These are phyloP conservation scores for Notolabrus celidotus DNA, from an alignment of 2,797 vertebrate genomes.

Conservation along the genomic window DNA sequence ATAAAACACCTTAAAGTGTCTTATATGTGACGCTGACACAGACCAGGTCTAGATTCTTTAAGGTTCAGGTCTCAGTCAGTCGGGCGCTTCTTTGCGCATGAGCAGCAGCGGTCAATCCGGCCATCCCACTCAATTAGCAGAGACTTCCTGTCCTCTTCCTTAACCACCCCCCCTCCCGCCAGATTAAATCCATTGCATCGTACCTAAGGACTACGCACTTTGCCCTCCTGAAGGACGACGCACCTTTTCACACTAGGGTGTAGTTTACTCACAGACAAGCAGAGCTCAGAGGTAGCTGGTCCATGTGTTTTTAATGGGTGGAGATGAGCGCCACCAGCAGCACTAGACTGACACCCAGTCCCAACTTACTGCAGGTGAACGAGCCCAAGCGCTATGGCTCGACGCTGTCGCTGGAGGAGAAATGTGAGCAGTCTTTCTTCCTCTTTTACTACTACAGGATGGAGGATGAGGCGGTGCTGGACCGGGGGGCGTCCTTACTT, in stretches of 20 bases:
- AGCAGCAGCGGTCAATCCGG: slow-evolving; percentile 25
- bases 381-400: slow-evolving; percentile 89
- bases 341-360: slow-evolving; percentile 72
- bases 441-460: slow-evolving; percentile 99
- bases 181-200: slow-evolving; percentile 79
- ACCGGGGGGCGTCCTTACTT: slow-evolving; percentile 95
- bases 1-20: slow-evolving; percentile 9
- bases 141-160: slow-evolving; percentile 70
- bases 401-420: slow-evolving; percentile 90
- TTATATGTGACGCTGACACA: not conserved
- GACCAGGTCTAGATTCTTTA: not conserved
- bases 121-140: slow-evolving; percentile 77
- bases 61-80: slow-evolving; percentile 17
- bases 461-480: slow-evolving; percentile 98
- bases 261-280: slow-evolving; percentile 5
- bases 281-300: not conserved
- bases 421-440: slow-evolving; percentile 98
- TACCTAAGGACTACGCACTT: slow-evolving; percentile 76
- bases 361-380: slow-evolving; percentile 86
- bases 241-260: slow-evolving; percentile 4
- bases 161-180: slow-evolving; percentile 46
- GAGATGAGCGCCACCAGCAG: slow-evolving; percentile 77
- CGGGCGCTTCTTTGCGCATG: not conserved
- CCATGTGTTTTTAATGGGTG: slow-evolving; percentile 52
- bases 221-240: slow-evolving; percentile 80